Evolutionary conservation across 2,797 vertebrate species (phyloP), one percentile per base, ranked within the genome.

Genomic region (Manis crassicaudata): DNA sequence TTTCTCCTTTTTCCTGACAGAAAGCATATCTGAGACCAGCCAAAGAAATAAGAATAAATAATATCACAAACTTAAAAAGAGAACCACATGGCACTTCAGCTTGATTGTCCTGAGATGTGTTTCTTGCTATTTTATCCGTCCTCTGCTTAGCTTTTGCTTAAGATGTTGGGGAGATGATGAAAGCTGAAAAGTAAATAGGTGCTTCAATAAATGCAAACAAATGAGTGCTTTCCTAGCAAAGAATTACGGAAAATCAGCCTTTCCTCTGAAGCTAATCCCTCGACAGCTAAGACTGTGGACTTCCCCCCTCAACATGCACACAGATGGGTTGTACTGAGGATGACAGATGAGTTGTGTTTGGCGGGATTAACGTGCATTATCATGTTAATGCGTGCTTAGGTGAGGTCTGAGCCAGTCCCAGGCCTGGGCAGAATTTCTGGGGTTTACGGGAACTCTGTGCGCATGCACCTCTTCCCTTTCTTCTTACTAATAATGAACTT

Each of bases 331-430:
- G 97, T 97, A 96, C 92, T 97, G 98, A 98, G 98, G 97, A 98
- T 98, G 98, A 98, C 98, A 98, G 98, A 98, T 98, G 98, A 98
- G 98, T 98, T 98, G 98, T 98, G 97, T 98, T 98, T 98, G 98
- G 97, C 70, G 97, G 98, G 98, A 99, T 98, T 99, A 99, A 98
- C 98, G 98, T 96, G 89, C 97, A 98, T 99, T 99, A 98, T 98
- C 98, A 98, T 98, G 98, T 98, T 98, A 98, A 99, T 99, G 97
- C 98, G 85, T 98, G 98, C 97, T 98, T 98, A 98, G 98, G 98
- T 98, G 98, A 97, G 97, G 97, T 98, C 98, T 98, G 97, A 97
- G 97, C 97, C 96, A 98, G 98, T 98, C 97, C 73, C 86, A 96
- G 97, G 97, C 98, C 98, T 98, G 97, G 97, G 95, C 97, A 97